Evolutionary conservation across 1,140 invertebrate species (phyloP), one percentile per base, ranked within the genome.

Genomic region (Sitophilus oryzae): DNA sequence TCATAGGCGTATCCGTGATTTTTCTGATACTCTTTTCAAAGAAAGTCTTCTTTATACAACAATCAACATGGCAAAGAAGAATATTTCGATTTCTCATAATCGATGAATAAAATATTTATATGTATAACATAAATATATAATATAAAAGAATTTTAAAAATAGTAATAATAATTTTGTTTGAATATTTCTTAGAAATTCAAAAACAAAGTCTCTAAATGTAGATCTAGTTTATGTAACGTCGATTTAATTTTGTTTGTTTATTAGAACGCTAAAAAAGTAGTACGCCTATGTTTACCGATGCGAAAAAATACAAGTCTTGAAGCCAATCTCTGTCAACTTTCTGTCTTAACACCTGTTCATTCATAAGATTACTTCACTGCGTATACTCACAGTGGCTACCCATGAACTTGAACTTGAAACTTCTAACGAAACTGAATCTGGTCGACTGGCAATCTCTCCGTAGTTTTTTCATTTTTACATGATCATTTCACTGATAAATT

Each of bases 341-440:
- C 53, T 56, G 53, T 56, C 53, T 56, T 56, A 49, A 56, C 54
- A 53, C 61, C 51, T 51, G 63, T 63, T 66, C 66, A 69, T 69
- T 69, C 67, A 69, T 67, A 67, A 66, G 43, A 63, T 56, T 60
- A 48, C 56, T 55, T 49, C 53, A 62, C 58, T 65, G 61, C 61
- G 47, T 60, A 61, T 52, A 21, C 55, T 51, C 47, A 62, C 46
- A 64, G 62, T 66, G 62, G 67, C 66, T 64, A 59, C 52, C 67
- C 67, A 64, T 71, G 69, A 69, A 69, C 69, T 71, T 71, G 69
- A 71, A 71, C 69, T 69, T 68, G 67, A 61, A 62, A 63, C 49
- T 66, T 68, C 66, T 66, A 67, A 65, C 63, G 63, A 67, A 67
- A 67, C 52, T 67, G 63, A 69, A 66, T 66, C 62, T 66, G 60